Evolutionary conservation across 2,797 vertebrate genomes (phyloP), one percentile per base, ranked within the genome.

Genomic region (Fratercula arctica): DNA sequence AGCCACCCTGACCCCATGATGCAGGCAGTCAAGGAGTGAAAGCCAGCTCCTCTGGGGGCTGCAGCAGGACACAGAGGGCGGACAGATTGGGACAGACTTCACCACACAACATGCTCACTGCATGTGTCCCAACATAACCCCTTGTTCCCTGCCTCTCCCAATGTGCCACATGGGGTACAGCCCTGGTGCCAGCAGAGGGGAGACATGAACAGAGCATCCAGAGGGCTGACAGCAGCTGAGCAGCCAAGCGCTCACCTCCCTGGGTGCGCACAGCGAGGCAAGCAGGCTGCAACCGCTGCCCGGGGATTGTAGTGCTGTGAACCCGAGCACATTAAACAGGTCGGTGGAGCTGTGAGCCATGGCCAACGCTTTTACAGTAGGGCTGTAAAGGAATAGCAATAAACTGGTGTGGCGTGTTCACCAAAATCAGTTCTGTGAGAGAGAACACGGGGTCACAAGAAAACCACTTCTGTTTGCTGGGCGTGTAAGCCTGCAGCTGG

Each of bases 181-280:
- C 25, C 61, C 16, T 2, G 1, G 39, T 0, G 0, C 35, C 28
- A 37, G 56, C 66, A 77, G 43, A 29, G 16, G 8, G 56, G 13
- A 73, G 54, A 21, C 0, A 0, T 24, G 29, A 63, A 19, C 17
- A 63, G 69, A 61, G 70, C n/a, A 43, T 19, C 45, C 39, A 33
- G 78, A 69, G 31, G 23, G 57, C 45, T 84, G 69, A 17, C 37
- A 85, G 63, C 67, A 61, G 33, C 63, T 12, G 21, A 79, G 41
- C 33, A 72, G 67, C 45, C 39, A 48, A 46, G 43, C 1, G 0
- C 41, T 66, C 9, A 1, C 9, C n/a, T 68, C 63, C 39, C 37
- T 28, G 86, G 33, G 43, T 0, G 0, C 35, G 26, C 19, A 68
- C 6, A 50, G 39, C 0, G 0, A 68, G 67, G n/a, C 9, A 1